Conservation (phyloP, 1,140 invertebrate genomes). For the Trichogramma pretiosum region DNA sequence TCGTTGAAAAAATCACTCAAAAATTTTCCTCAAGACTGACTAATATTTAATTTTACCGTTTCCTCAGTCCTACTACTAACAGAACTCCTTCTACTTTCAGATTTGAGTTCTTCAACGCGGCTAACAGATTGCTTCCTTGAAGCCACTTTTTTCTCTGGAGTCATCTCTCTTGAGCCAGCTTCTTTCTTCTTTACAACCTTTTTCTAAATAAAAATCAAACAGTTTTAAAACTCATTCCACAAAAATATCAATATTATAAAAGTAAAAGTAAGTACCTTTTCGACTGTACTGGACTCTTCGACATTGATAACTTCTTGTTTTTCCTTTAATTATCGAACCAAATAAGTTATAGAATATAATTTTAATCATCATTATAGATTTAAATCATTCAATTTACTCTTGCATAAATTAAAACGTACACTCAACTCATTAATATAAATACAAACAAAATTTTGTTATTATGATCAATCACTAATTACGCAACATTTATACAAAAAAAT, state of each 20-base stretch:
- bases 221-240: too few relatives aligned
- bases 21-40: too few relatives aligned
- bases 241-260: slow-evolving; percentile 1
- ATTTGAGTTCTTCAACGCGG: slow-evolving; percentile 36
- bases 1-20: too few relatives aligned
- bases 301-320: slow-evolving; percentile 45
- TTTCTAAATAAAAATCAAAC: slow-evolving; percentile 22
- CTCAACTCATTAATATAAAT: too few relatives aligned
- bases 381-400: neutral
- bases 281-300: slow-evolving; percentile 31
- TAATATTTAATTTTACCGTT: slow-evolving; percentile 27
- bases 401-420: too few relatives aligned
- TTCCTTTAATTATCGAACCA: too few relatives aligned
- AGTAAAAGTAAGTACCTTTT: slow-evolving; percentile 29
- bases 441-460: too few relatives aligned
- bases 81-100: slow-evolving; percentile 41
- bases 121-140: slow-evolving; percentile 35
- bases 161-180: slow-evolving; percentile 25
- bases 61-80: slow-evolving; percentile 34
- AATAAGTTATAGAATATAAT: too few relatives aligned
- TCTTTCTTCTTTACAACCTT: slow-evolving; percentile 29
- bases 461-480: too few relatives aligned
- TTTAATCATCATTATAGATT: slow-evolving; percentile 17
- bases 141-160: slow-evolving; percentile 28
- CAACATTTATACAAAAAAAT: too few relatives aligned